These are phyloP conservation scores for Orthonyx spaldingii DNA, from an alignment of 2,113 vertebrate genomes.

Conservation along the genomic window DNA sequence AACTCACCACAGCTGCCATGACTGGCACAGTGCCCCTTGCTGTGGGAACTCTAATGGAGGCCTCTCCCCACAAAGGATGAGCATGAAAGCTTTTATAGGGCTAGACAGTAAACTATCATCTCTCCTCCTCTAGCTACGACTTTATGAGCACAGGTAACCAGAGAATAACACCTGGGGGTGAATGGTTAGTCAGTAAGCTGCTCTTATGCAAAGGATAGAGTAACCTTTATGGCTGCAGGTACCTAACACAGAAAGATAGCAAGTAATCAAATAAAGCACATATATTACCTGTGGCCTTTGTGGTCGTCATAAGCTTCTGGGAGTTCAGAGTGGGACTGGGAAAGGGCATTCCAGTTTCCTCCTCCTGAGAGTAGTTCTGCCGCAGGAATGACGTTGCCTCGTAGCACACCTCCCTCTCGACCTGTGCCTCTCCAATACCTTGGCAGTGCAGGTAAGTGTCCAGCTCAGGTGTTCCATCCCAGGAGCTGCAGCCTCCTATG, in stretches of 20 bases:
- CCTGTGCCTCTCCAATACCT: conserved; percentile 51
- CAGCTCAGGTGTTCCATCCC: conserved; percentile 46
- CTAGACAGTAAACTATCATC: neutral
- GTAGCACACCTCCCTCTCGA: conserved; percentile 70
- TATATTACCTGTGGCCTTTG: conserved; percentile 62
- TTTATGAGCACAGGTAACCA: neutral
- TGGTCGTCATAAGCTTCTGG: conserved; percentile 52
- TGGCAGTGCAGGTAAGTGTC: conserved; percentile 52
- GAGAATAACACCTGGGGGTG: rapidly evolving
- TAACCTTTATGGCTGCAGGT: neutral
- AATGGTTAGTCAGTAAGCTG: neutral
- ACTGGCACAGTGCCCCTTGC: neutral
- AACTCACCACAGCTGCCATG: neutral
- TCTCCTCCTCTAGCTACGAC: neutral
- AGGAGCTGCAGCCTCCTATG: conserved; percentile 47
- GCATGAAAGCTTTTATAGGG: neutral
- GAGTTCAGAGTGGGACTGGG: conserved; percentile 58
- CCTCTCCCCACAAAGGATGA: neutral
- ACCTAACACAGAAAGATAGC: neutral
- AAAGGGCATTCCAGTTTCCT: conserved; percentile 75
- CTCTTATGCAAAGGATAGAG: neutral
- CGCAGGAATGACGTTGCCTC: conserved; percentile 67
- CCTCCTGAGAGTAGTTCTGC: conserved; percentile 65
- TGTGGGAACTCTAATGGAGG: neutral
- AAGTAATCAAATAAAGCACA: neutral